Evolutionary conservation across 2,888 invertebrate genomes (phyloP).

Genomic region (Parelbella ahira): DNA sequence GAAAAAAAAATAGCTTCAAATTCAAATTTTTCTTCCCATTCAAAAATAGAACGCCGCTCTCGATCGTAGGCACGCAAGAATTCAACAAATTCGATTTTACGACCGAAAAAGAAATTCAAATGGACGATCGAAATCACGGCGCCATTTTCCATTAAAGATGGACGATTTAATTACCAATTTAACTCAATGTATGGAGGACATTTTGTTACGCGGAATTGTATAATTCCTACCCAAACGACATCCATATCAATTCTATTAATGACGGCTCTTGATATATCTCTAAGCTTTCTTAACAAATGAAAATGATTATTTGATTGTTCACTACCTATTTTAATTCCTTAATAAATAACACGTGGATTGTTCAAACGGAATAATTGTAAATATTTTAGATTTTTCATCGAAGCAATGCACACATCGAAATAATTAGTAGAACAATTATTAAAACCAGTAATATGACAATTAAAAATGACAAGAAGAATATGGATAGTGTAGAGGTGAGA

Average conservation of each 20-base stretch:
- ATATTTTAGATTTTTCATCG: no score
- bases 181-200: constrained; percentile 11
- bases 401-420: background rate
- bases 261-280: no score
- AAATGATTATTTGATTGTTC: no score
- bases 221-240: constrained; percentile 5
- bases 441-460: no score
- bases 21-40: constrained; percentile 17
- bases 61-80: constrained; percentile 15
- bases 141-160: constrained; percentile 20
- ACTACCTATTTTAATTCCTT: no score
- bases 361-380: no score
- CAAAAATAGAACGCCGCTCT: constrained; percentile 23
- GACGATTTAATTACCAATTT: constrained; percentile 18
- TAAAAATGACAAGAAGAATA: no score
- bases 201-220: constrained; percentile 8
- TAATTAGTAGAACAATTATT: background rate
- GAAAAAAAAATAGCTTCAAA: constrained; percentile 8
- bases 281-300: no score
- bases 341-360: no score
- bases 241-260: background rate
- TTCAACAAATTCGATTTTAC: constrained; percentile 23
- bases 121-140: constrained; percentile 19
- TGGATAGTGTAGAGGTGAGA: no score
- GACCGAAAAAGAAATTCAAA: constrained; percentile 21